phyloP scores from a whole-genome alignment of 1,140 invertebrate species.

The Drosophila pseudoobscura region DNA sequence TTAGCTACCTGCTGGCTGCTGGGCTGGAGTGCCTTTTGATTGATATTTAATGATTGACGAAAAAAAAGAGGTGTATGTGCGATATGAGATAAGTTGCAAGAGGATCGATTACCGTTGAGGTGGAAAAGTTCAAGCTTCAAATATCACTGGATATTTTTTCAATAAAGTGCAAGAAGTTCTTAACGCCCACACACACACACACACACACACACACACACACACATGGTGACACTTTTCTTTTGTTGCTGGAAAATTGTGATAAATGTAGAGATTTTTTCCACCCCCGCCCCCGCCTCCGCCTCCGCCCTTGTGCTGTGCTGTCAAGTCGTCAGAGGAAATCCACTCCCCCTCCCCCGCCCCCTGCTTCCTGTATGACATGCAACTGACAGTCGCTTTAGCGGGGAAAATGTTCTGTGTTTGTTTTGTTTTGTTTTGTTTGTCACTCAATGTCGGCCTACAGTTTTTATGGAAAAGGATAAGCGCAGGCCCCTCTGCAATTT shows the following conservation, averaged over 20 bases:
- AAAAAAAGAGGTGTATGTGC: background rate
- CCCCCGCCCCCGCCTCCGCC: slow-evolving; percentile 1
- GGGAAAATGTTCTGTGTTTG: background rate
- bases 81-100: slow-evolving; percentile 12
- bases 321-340: slow-evolving; percentile 49
- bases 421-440: slow-evolving; percentile 14
- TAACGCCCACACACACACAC: slow-evolving; percentile 4
- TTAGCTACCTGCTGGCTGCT: slow-evolving; percentile 36
- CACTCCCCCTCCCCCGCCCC: slow-evolving; percentile 25
- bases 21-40: slow-evolving; percentile 38
- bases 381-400: slow-evolving; percentile 58
- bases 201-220: no score
- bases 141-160: slow-evolving; percentile 32
- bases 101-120: slow-evolving; percentile 5
- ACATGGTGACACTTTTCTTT: slow-evolving; percentile 38
- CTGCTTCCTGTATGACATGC: slow-evolving; percentile 51
- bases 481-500: no score
- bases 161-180: slow-evolving; percentile 39
- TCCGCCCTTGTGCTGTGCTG: slow-evolving; percentile 4
- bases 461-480: slow-evolving; percentile 1
- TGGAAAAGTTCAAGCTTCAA: slow-evolving; percentile 19
- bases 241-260: slow-evolving; percentile 43
- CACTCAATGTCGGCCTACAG: slow-evolving; percentile 45
- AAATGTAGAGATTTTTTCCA: slow-evolving; percentile 32
- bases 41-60: slow-evolving; percentile 35